These are phyloP conservation scores for Autographa pulchrina DNA, from an alignment of 2,888 invertebrate genomes.

Conservation along the genomic window DNA sequence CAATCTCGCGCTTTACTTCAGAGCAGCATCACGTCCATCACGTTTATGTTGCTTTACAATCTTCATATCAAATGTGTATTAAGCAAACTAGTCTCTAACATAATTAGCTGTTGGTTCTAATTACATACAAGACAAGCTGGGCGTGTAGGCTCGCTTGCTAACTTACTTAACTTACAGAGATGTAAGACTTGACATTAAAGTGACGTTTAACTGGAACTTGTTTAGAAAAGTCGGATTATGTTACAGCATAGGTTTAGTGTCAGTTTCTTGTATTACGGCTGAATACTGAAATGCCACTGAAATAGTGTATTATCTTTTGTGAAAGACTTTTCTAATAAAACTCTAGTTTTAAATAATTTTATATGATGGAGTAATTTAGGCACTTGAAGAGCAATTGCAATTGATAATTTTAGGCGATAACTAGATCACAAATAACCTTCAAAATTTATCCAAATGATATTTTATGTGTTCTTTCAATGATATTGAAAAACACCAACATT, in stretches of 20 bases:
- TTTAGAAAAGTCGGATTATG: slow-evolving; percentile 3
- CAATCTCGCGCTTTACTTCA: neutral
- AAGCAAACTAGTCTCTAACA: slow-evolving; percentile 18
- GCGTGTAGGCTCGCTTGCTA: slow-evolving; percentile 7
- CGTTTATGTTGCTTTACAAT: neutral
- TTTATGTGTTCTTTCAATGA: no score
- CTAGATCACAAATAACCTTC: no score
- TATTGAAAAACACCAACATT: neutral
- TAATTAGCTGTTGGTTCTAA: slow-evolving; percentile 31
- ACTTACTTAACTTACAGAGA: slow-evolving; percentile 31
- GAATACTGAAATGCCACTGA: no score
- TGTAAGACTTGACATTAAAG: slow-evolving; percentile 18
- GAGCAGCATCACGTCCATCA: neutral
- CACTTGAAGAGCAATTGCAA: no score
- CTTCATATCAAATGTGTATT: slow-evolving; percentile 19
- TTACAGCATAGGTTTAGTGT: neutral
- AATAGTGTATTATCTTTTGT: no score
- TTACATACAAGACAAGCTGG: slow-evolving; percentile 21
- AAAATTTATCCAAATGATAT: no score
- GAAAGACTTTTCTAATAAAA: neutral
- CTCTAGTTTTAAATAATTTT: no score
- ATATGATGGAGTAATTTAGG: no score
- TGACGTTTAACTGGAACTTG: slow-evolving; percentile 20
- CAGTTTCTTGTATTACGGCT: neutral
- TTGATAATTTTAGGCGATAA: no score